Percentiles rank a stretch among this genome's conserved stretches.
phyloP scores from a whole-genome alignment of 2,888 invertebrate genomes.

The Heliconius cydno region DNA sequence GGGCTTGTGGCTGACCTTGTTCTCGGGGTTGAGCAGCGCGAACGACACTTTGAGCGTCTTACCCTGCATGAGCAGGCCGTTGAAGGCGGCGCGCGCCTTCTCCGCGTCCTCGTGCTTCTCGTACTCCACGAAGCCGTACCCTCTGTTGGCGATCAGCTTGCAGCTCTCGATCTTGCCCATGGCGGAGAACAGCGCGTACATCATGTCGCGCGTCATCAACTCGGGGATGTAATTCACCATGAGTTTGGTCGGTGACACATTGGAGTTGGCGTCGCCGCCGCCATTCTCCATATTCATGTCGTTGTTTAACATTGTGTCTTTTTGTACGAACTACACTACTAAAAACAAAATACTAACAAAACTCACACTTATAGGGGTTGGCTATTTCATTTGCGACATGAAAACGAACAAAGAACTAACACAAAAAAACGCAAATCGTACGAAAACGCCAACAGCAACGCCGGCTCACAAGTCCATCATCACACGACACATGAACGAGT shows the following conservation, averaged over 20 bases:
- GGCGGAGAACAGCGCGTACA: conserved; percentile 81
- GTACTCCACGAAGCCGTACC: conserved; percentile 81
- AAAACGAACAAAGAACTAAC: conserved; percentile 78
- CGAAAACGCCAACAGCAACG: conserved; percentile 78
- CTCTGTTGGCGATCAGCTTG: conserved; percentile 79
- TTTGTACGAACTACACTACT: conserved; percentile 77
- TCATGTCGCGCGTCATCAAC: conserved; percentile 82
- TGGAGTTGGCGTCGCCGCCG: conserved; percentile 81
- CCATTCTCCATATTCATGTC: conserved; percentile 80
- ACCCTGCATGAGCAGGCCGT: conserved; percentile 81
- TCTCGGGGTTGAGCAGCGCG: conserved; percentile 80
- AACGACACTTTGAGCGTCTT: conserved; percentile 81
- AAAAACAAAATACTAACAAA: conserved; percentile 73
- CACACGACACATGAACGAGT: conserved; percentile 53
- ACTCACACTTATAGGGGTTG: conserved; percentile 67
- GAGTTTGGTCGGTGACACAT: conserved; percentile 84
- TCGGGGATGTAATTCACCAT: conserved; percentile 84
- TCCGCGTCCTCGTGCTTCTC: conserved; percentile 82
- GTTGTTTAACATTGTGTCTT: conserved; percentile 76
- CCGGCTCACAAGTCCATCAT: conserved; percentile 83
- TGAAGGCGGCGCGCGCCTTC: conserved; percentile 80
- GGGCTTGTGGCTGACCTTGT: conserved; percentile 79
- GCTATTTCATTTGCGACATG: conserved; percentile 79
- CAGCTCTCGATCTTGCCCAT: conserved; percentile 82
- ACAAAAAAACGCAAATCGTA: conserved; percentile 74